A percentile compares a stretch with the other conserved stretches of the same genome.
Evolutionary conservation across 1,140 invertebrate species (phyloP).

Genomic region (Calycopis cecrops): DNA sequence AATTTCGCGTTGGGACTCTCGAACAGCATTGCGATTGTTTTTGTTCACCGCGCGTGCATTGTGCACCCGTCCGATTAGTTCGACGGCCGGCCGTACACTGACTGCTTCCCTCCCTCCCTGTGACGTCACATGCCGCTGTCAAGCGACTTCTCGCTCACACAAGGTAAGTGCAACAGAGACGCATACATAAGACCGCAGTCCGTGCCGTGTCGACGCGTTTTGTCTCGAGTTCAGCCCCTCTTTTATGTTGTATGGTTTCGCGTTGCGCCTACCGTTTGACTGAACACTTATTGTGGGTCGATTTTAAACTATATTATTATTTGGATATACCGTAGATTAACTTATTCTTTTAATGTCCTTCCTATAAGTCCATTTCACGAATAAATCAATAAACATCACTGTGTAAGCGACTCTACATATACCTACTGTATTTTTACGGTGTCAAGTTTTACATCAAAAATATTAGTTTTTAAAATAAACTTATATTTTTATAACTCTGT

Average conservation of each 20-base stretch:
- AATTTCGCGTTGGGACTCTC: conserved; percentile 71
- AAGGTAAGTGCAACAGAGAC: conserved; percentile 24
- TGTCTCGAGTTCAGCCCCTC: conserved; percentile 39
- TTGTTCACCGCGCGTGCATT: conserved; percentile 62
- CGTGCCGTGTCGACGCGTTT: conserved; percentile 38
- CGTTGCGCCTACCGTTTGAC: conserved; percentile 36
- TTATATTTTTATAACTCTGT: no score
- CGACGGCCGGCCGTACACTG: conserved; percentile 60
- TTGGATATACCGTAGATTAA: conserved; percentile 1
- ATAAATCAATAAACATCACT: no score
- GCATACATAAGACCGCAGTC: conserved; percentile 33
- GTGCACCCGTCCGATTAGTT: conserved; percentile 45
- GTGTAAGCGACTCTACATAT: no score
- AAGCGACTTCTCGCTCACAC: conserved; percentile 28
- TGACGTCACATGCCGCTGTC: conserved; percentile 39
- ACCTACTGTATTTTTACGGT: no score
- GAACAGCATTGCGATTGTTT: conserved; percentile 64
- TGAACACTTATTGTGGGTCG: conserved; percentile 33
- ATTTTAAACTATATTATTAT: conserved; percentile 33
- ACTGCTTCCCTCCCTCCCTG: conserved; percentile 35
- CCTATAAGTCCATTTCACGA: no score
- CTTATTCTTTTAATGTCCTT: background rate
- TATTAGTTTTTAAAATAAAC: no score
- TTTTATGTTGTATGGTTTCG: conserved; percentile 43
- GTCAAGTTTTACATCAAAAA: no score